These are phyloP conservation scores for Hemistola chrysoprasaria DNA, from an alignment of 2,888 invertebrate genomes.

Conservation along the genomic window DNA sequence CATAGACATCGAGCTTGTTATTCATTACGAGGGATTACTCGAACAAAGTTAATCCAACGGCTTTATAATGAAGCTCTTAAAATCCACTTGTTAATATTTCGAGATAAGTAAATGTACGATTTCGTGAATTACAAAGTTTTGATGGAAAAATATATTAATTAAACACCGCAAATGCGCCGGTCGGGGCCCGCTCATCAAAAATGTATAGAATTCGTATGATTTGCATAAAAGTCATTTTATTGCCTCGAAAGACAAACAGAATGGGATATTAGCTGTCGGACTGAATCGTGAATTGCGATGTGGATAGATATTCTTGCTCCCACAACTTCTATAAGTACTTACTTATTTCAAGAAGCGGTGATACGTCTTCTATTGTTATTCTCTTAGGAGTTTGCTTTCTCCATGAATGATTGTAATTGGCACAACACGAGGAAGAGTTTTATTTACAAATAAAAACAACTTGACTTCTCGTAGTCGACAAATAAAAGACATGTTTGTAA, in stretches of 20 bases:
- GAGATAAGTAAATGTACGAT: conserved; percentile 47
- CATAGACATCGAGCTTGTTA: conserved; percentile 1
- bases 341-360: not conserved
- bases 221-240: conserved; percentile 83
- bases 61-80: conserved; percentile 22
- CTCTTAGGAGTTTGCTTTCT: too few species aligned
- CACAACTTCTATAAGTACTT: conserved; percentile 6
- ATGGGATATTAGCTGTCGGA: conserved; percentile 77
- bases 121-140: conserved; percentile 61
- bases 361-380: not conserved
- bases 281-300: conserved; percentile 64
- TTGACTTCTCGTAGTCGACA: too few species aligned
- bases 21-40: conserved; percentile 9
- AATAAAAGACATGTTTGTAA: too few species aligned
- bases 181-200: conserved; percentile 74
- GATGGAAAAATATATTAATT: conserved; percentile 79
- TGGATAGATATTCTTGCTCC: conserved; percentile 15
- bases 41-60: conserved; percentile 11
- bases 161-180: conserved; percentile 67
- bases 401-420: too few species aligned
- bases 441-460: too few species aligned
- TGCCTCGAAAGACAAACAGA: conserved; percentile 81
- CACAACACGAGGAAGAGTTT: too few species aligned
- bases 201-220: conserved; percentile 82
- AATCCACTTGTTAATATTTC: conserved; percentile 26